Base-by-base conservation (phyloP, 2,888 invertebrate genomes). In the Mamestra brassicae region DNA sequence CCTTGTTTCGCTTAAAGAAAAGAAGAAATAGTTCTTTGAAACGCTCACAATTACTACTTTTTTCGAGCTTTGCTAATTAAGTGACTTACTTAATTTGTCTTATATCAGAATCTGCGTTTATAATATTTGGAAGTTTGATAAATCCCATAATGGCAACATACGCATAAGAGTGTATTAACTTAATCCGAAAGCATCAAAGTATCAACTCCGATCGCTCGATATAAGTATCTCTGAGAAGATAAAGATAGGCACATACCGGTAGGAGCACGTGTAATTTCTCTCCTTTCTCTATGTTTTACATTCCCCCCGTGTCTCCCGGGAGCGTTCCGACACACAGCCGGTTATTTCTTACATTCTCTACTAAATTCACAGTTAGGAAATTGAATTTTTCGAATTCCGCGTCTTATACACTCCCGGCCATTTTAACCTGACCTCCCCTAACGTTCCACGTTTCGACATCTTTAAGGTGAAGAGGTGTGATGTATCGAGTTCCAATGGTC, bases 301-400 rank as follows among this genome's bases (percentile, higher is more conserved):
- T 94, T 93, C 92, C 88, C 89, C 86, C 87, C 86, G 82, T 87
- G 87, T 92, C 93, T 89, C 92, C 72, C 67, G 92, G 89, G 90
- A 93, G 80, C 89, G 90, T 89, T 92, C 90, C 91, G 84, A 90
- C 91, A 89, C 88, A 90, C 89, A 92, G 89, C 90, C 90, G 91
- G 92, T 94, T 95, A 94, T 95, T 94, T 92, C 94, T 93, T 91
- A 93, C 93, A 93, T 93, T 93, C 92, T 91, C 88, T 87, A 92
- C 94, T 94, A 95, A 95, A 95, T 95, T 95, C 93, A 93, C 94
- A 93, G 94, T 94, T 93, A 93, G 94, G 92, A 94, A 95, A 95
- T 95, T 95, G 95, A 95, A 95, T 95, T 95, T 95, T 95, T 94
- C 93, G 92, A 94, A 95, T 95, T 93, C 94, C 91, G 87, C 91